Evolutionary conservation across 1,140 invertebrate species (phyloP), one percentile per base, ranked within the genome.

Genomic region (Piezodorus guildinii): DNA sequence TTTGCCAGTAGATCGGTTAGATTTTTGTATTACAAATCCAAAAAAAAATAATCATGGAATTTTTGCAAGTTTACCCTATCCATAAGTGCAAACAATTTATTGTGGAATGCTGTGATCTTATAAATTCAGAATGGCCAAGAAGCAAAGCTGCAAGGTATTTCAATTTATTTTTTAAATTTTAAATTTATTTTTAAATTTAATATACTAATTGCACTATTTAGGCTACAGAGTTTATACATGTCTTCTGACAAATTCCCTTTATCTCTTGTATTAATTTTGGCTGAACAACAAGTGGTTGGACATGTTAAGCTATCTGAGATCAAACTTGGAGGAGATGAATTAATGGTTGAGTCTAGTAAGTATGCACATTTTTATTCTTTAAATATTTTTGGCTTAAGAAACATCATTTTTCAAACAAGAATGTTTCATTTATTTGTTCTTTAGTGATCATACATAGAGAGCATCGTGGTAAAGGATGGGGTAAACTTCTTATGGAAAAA

Each of bases 121-220:
- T 71, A 44, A 71, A 71, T 63, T 66, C 67, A 14, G 70, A 71
- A 70, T 71, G 70, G 70, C 68, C 68, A 16, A 63, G 68, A 56
- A 69, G 68, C 60, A 64, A 66, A 45, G 60, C 60, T 27, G 69
- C 70, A 23, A 71, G 70, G 70, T 71, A 67, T 23, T 17, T 44
- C 2, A 27, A 44, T 61, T 17, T 56, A 17, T 39, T 30, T 14
- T 59, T 64, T 45, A 6, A 54, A 54, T 21, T 52, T 62, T 23
- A 16, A 45, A 10, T 43, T 34, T 34, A n/a, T 54, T 19, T 3
- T 63, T 63, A 25, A 19, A 44, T 16, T 62, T 4, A n/a, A 1
- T 39, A 12, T 10, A 39, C 34, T 10, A 39, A 10, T 10, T 56
- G 1, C 21, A 39, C 59, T 23, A 65, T 65, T 60, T 49, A 71